Evolutionary conservation across 2,888 invertebrate genomes (phyloP).

Genomic region (Plebejus argus): DNA sequence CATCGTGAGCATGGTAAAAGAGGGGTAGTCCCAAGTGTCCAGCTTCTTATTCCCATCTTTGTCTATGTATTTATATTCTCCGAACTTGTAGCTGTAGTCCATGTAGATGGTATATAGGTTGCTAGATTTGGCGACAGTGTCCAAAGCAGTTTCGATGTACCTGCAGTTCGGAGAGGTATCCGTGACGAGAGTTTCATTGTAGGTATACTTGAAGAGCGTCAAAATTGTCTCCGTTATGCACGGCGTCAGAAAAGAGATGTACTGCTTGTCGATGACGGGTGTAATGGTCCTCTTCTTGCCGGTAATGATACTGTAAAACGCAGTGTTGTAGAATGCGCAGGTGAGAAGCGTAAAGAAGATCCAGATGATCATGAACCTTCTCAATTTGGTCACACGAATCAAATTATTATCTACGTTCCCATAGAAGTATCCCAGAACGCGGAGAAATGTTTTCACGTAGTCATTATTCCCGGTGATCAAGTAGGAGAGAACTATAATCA

Average conservation of each 20-base stretch:
- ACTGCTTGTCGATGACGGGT: not conserved
- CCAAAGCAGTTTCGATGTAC: constrained; percentile 27
- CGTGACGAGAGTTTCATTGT: constrained; percentile 27
- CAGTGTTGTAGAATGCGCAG: constrained; percentile 40
- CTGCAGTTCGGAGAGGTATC: constrained; percentile 18
- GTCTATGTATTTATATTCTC: constrained; percentile 48
- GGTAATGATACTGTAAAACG: constrained; percentile 40
- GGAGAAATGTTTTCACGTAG: constrained; percentile 16
- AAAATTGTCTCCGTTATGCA: constrained; percentile 32
- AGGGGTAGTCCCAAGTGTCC: constrained; percentile 20
- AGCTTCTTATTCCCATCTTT: constrained; percentile 41
- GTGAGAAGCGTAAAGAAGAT: constrained; percentile 42
- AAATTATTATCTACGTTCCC: constrained; percentile 34
- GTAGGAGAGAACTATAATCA: constrained; percentile 34
- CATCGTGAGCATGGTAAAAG: not conserved
- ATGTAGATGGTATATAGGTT: constrained; percentile 49
- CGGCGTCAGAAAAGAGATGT: constrained; percentile 14
- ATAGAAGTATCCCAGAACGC: constrained; percentile 39
- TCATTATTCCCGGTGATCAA: not conserved
- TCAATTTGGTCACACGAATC: constrained; percentile 31
- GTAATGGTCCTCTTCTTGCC: not conserved
- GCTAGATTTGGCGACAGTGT: not conserved
- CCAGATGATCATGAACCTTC: constrained; percentile 39
- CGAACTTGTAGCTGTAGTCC: constrained; percentile 47
- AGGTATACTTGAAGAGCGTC: constrained; percentile 17